Conservation (phyloP, 2,797 vertebrate species). For the Setipinna tenuifilis region DNA sequence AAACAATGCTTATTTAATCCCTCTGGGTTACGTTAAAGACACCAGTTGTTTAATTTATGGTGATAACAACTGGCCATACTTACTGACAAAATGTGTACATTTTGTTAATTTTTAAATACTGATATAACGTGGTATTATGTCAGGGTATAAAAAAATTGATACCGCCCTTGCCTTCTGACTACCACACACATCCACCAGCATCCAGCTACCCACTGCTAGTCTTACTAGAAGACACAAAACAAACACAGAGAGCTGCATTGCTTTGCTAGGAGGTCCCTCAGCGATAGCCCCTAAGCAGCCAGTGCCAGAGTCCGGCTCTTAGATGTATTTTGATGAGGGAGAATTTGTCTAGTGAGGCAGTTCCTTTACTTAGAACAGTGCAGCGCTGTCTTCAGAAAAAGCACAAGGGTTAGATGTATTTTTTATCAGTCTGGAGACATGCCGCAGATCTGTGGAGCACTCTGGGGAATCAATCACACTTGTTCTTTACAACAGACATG, state of each 20-base stretch:
- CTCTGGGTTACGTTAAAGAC: too few species aligned
- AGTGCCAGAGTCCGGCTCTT: background rate
- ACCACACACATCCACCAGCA: background rate
- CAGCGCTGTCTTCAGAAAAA: background rate
- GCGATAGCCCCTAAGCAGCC: background rate
- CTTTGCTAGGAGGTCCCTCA: background rate
- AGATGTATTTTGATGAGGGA: background rate
- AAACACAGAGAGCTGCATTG: background rate
- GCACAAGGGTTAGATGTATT: slow-evolving; percentile 1
- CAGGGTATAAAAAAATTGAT: too few species aligned
- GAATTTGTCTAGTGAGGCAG: background rate
- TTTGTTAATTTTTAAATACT: too few species aligned
- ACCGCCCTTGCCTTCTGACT: background rate
- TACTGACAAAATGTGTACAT: too few species aligned
- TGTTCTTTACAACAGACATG: background rate
- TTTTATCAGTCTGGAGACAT: slow-evolving; percentile 7
- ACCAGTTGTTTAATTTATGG: too few species aligned
- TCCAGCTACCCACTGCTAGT: background rate
- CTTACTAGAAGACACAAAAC: background rate
- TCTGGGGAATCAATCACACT: slow-evolving; percentile 10
- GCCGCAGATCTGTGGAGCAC: background rate
- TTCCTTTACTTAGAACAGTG: slow-evolving; percentile 15
- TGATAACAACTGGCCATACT: too few species aligned
- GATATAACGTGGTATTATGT: too few species aligned
- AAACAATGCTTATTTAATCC: too few species aligned